Evolutionary conservation across 1,140 invertebrate species (phyloP), one percentile per base, ranked within the genome.

Genomic region (Drosophila biarmipes): DNA sequence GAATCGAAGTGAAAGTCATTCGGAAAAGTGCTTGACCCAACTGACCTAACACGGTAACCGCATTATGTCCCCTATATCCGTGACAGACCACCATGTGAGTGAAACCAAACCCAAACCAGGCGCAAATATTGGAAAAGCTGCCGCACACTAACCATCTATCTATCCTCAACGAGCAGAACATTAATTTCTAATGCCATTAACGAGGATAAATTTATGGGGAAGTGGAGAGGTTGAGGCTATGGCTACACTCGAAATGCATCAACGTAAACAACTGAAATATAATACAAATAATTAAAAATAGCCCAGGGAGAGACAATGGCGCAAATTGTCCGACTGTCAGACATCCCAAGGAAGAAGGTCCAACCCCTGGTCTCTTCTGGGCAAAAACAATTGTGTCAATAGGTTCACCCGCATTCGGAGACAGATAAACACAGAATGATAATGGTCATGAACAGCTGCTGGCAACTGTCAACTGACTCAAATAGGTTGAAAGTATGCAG

Each of bases 251-350:
- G 72, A 56, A 55, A 75, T 37, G 61, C 76, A 58, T 64, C 61
- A 73, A 62, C 59, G 67, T 24, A 64, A 59, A 73, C 78, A 73
- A 84, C 84, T 84, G 84, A 89, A 90, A 87, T 68, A 87, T 87
- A 87, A 87, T 87, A 87, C 84, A 87, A 84, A 87, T 87, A 89
- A 87, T 87, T 87, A 87, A 87, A 87, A 89, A 80, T 87, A 87
- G 80, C 71, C 82, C 55, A 54, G 64, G 62, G 63, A 48, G 54
- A 51, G 40, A 69, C 45, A 77, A 77, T 69, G 56, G 61, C 73
- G 56, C 51, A 69, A 76, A 77, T 62, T 69, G 52, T 57, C 40
- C 21, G 56, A 53, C 35, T 53, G 52, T 66, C 61, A 35, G 55
- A 31, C 17, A 37, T n/a, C 40, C 17, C 17, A 31, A 34, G 19